Conservation (phyloP, 2,888 invertebrate species). For the Euplagia quadripunctaria region DNA sequence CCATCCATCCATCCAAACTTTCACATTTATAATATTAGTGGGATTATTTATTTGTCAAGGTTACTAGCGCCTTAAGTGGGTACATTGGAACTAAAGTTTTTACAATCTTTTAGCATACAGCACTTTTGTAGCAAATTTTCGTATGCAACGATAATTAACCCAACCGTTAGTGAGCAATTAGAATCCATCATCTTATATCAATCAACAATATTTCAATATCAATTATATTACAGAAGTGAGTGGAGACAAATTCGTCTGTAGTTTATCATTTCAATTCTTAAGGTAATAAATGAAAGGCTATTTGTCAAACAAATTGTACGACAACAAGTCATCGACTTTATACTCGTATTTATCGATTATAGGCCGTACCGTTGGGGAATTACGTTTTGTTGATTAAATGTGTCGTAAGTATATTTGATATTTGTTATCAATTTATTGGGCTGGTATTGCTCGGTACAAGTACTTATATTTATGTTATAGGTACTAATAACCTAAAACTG, state of each 20-base stretch:
- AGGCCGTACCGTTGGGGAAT: constrained; percentile 19
- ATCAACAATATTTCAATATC: too few species aligned
- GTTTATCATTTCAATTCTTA: constrained; percentile 5
- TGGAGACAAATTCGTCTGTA: not conserved
- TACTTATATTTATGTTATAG: not conserved
- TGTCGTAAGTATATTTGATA: constrained; percentile 15
- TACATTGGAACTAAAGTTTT: too few species aligned
- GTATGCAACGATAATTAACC: too few species aligned
- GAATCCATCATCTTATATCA: too few species aligned
- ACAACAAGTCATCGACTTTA: constrained; percentile 10
- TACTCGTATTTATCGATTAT: constrained; percentile 12
- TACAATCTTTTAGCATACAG: too few species aligned
- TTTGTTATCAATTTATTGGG: constrained; percentile 18
- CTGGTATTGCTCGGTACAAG: not conserved
- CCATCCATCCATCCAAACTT: too few species aligned
- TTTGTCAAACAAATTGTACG: constrained; percentile 18
- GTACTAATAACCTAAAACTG: not conserved
- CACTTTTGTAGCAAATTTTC: too few species aligned
- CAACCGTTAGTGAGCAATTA: too few species aligned
- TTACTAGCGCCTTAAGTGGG: too few species aligned
- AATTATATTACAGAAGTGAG: not conserved
- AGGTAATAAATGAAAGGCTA: constrained; percentile 6
- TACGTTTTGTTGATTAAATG: constrained; percentile 19
- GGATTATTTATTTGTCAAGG: too few species aligned
- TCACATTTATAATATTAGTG: too few species aligned